Base-by-base conservation (phyloP, 2,888 invertebrate genomes). In the Zaprionus lineosus region DNA sequence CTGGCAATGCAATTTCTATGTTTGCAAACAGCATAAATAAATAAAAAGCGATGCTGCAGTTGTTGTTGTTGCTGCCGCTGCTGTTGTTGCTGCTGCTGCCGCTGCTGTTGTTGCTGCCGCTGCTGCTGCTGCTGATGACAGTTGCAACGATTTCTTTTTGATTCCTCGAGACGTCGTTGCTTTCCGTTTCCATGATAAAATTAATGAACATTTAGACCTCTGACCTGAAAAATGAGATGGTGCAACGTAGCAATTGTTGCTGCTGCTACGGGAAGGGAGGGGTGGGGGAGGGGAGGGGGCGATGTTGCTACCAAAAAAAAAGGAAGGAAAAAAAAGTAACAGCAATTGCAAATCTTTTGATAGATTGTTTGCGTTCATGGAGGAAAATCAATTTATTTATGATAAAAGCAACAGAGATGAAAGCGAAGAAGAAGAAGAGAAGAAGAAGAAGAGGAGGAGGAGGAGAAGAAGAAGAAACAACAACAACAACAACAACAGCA, bases 121-220 rank as follows among this genome's bases (percentile, higher is more conserved):
- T 37, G 37, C 37, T 18, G 21, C 9, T 67, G 60, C 24, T 63
- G 74, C 6, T 53, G 70, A 57, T 74, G 82, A 63, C 70, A 78
- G 62, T 56, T 58, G 74, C 60, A 66, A 59, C 63, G 58, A 78
- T 66, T 76, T 61, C 59, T 78, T 74, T 66, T 55, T 70, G 66
- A 61, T 66, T 34, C 33, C 48, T 72, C 18, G 44, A 50, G 47
- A 44, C 41, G 19, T 41, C 47, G 28, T 39, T 26, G 40, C 33
- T 36, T 31, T 36, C 15, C 4, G 51, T 48, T 67, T 56, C 41
- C 58, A n/a, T 47, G 78, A 77, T 77, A 70, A 75, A 72, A 77
- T 77, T 83, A 83, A 77, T 77, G 77, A 83, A 79, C 76, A 72
- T 79, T 69, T 56, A 64, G 73, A 62, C 50, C 75, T 72, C 31